These are phyloP conservation scores for Stomatorhinus walkeri DNA, from an alignment of 2,797 vertebrate genomes.

Conservation along the genomic window DNA sequence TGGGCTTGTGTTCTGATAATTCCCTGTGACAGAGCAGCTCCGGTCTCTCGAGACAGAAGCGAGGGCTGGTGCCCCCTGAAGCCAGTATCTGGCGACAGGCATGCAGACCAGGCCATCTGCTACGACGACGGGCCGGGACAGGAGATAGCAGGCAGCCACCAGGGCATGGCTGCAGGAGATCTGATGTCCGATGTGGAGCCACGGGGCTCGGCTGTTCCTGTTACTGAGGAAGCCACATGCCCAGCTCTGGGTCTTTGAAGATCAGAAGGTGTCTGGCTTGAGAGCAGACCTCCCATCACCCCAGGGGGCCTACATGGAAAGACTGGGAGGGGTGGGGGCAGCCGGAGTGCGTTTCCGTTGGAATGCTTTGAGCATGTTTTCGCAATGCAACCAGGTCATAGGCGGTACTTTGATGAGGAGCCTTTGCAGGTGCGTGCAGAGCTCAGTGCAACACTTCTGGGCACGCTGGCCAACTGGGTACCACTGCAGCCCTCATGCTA, in stretches of 20 bases:
- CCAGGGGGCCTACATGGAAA: slow-evolving; percentile 18
- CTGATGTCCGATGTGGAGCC: slow-evolving; percentile 26
- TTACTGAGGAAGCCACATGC: slow-evolving; percentile 12
- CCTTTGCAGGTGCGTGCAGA: background rate
- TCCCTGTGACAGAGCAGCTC: background rate
- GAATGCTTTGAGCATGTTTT: background rate
- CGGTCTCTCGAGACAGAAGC: background rate
- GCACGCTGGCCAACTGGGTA: background rate
- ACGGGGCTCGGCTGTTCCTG: slow-evolving; percentile 34
- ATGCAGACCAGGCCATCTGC: slow-evolving; percentile 37
- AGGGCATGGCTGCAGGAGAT: slow-evolving; percentile 25
- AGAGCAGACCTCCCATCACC: slow-evolving; percentile 16
- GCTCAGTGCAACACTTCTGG: background rate
- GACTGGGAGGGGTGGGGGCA: background rate
- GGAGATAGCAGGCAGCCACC: slow-evolving; percentile 8
- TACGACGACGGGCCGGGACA: slow-evolving; percentile 33
- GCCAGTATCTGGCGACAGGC: slow-evolving; percentile 34
- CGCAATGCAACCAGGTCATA: background rate
- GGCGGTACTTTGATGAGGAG: background rate
- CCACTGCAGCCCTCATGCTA: slow-evolving; percentile 11
- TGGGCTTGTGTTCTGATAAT: background rate
- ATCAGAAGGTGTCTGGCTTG: slow-evolving; percentile 23
- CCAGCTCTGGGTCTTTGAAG: slow-evolving; percentile 33
- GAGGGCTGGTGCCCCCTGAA: slow-evolving; percentile 24
- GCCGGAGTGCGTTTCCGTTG: background rate